phyloP scores from a whole-genome alignment of 2,113 vertebrate genomes.

The Rissa tridactyla region DNA sequence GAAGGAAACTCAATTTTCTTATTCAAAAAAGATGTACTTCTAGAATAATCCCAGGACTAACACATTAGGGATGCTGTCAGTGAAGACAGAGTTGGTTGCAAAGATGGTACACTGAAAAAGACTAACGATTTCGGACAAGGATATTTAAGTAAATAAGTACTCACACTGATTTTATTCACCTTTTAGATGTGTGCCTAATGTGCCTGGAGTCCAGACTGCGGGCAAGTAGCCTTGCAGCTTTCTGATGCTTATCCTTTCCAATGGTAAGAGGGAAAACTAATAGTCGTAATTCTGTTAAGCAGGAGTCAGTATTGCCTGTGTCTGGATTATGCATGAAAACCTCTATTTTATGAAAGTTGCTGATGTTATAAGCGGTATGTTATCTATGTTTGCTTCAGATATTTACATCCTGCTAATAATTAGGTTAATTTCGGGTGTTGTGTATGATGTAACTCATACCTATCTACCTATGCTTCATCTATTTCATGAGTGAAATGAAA shows the following conservation, averaged over 20 bases:
- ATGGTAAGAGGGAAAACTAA: background rate
- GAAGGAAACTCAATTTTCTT: background rate
- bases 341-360: background rate
- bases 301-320: background rate
- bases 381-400: background rate
- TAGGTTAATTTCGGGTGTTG: background rate
- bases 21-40: background rate
- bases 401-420: background rate
- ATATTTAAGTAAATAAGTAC: background rate
- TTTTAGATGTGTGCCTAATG: background rate
- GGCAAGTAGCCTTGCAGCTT: background rate
- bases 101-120: background rate
- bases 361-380: background rate
- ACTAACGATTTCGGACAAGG: background rate
- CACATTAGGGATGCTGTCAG: background rate
- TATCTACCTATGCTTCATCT: background rate
- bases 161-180: background rate
- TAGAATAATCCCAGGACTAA: background rate
- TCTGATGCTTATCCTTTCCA: background rate
- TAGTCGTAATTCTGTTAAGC: background rate
- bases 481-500: background rate
- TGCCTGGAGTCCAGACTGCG: background rate
- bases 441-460: background rate
- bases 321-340: background rate
- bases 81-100: background rate